Conservation (phyloP, 2,797 vertebrate species). For the Muraenolepis orangiensis region DNA sequence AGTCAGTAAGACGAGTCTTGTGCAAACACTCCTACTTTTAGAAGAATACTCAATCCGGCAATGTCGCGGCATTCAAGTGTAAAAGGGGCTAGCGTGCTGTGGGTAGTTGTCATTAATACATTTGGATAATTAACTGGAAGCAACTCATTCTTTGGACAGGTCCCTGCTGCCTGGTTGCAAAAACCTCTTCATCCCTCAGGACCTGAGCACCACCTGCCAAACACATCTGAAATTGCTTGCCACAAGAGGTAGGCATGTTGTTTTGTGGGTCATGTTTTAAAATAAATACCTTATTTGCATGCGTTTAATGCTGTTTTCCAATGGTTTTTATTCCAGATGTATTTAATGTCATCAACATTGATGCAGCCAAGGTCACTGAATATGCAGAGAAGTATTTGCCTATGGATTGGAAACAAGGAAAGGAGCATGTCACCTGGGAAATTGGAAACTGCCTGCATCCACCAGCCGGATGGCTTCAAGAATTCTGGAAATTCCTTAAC, state of each 20-base stretch:
- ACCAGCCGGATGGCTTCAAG: constrained; percentile 73
- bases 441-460: constrained; percentile 60
- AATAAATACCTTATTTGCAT: constrained; percentile 4
- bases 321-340: constrained; percentile 55
- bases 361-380: constrained; percentile 52
- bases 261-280: constrained; percentile 7
- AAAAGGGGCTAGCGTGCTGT: neutral
- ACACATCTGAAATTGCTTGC: constrained; percentile 66
- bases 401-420: constrained; percentile 62
- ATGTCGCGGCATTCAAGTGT: neutral
- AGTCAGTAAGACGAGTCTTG: neutral
- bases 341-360: constrained; percentile 67
- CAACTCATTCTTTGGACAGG: constrained; percentile 52
- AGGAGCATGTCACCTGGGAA: constrained; percentile 65
- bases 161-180: constrained; percentile 74
- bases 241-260: constrained; percentile 53
- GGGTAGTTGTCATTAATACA: neutral
- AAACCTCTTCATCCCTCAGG: constrained; percentile 67
- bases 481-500: constrained; percentile 80
- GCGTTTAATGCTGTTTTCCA: constrained; percentile 9
- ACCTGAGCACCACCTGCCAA: constrained; percentile 62
- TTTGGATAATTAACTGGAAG: neutral
- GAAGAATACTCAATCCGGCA: neutral
- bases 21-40: neutral
- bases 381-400: constrained; percentile 68